phyloP scores from a whole-genome alignment of 2,113 vertebrate species.

The Danionella cerebrum region DNA sequence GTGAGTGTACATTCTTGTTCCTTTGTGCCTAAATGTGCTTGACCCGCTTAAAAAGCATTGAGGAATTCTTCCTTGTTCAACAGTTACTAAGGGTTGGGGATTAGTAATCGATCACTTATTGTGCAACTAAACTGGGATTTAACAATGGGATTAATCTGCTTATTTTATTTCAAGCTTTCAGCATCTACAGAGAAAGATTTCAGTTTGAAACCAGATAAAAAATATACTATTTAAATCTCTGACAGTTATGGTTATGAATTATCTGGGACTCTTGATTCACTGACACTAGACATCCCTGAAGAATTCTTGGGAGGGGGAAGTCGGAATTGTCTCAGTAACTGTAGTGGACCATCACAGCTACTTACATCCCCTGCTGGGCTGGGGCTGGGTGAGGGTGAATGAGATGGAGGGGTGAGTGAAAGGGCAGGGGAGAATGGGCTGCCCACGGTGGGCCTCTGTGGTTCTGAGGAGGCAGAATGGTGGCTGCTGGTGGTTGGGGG shows the following conservation, averaged over 20 bases:
- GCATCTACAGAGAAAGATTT: no score
- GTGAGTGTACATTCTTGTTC: no score
- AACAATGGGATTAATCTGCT: no score
- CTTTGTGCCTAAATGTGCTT: no score
- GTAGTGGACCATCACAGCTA: slow-evolving; percentile 55
- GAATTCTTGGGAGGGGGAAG: not conserved
- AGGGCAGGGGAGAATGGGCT: slow-evolving; percentile 78
- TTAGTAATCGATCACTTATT: no score
- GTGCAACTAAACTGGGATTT: no score
- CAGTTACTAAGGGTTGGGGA: no score
- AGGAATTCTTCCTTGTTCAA: no score
- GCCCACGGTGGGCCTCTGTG: slow-evolving; percentile 78
- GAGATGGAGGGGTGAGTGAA: slow-evolving; percentile 81
- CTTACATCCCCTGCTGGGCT: slow-evolving; percentile 84
- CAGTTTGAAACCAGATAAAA: no score
- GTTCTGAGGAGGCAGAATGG: slow-evolving; percentile 81
- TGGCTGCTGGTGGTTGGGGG: slow-evolving; percentile 77
- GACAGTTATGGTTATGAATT: not conserved
- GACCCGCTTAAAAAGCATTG: no score
- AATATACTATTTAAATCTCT: not conserved
- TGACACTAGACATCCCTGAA: not conserved
- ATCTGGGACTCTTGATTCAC: not conserved
- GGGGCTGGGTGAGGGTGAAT: slow-evolving; percentile 52
- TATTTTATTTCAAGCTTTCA: no score
- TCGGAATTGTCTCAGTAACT: slow-evolving; percentile 26